phyloP scores from a whole-genome alignment of 2,888 invertebrate genomes.

The Limnephilus marmoratus region DNA sequence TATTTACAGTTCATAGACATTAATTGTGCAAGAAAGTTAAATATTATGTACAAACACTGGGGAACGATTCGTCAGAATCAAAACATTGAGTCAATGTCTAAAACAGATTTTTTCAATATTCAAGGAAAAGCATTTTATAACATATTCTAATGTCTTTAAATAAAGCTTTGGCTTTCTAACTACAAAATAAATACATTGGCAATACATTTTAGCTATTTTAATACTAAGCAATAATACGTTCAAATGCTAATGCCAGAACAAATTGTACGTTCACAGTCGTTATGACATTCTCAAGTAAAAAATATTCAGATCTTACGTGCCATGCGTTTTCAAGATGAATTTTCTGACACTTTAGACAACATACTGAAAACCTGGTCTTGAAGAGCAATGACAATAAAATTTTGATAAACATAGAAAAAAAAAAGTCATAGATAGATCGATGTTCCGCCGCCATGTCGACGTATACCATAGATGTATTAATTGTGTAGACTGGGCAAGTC shows the following conservation, averaged over 20 bases:
- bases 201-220: conserved; percentile 15
- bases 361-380: background rate
- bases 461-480: too few relatives aligned
- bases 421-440: too few relatives aligned
- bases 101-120: background rate
- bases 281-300: background rate
- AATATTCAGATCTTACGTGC: background rate
- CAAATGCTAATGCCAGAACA: background rate
- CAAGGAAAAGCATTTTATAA: conserved; percentile 21
- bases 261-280: background rate
- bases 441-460: too few relatives aligned
- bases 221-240: background rate
- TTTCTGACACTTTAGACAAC: background rate
- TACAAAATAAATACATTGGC: conserved; percentile 54
- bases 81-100: background rate
- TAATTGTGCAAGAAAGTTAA: conserved; percentile 22
- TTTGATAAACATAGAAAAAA: background rate
- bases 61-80: background rate
- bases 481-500: too few relatives aligned
- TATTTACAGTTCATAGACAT: background rate
- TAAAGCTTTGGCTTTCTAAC: conserved; percentile 53
- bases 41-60: conserved; percentile 8
- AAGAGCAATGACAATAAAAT: background rate
- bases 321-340: background rate
- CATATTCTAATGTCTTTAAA: conserved; percentile 40